Evolutionary conservation across 2,113 vertebrate genomes (phyloP).

Genomic region (Corythoichthys intestinalis): DNA sequence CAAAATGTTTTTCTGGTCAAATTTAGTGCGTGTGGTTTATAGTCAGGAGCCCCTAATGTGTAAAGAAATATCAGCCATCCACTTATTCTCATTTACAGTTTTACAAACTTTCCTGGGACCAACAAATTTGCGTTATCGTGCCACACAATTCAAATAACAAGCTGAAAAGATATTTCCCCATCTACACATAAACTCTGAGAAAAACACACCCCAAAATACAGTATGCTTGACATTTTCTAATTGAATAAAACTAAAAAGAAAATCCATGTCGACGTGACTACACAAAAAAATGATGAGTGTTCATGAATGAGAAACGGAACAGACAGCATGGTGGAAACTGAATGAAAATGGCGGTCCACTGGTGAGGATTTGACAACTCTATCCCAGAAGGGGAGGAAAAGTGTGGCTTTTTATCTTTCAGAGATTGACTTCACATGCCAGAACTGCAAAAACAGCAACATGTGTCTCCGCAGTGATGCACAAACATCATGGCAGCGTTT

Average conservation of each 20-base stretch:
- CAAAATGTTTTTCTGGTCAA: no score
- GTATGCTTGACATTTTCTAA: not conserved
- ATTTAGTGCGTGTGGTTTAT: no score
- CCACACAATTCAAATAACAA: not conserved
- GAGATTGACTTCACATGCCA: constrained; percentile 29
- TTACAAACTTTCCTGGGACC: no score
- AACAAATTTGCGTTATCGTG: not conserved
- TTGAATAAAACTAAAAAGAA: not conserved
- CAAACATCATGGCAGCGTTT: constrained; percentile 38
- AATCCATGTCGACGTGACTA: not conserved
- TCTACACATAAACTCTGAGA: no score
- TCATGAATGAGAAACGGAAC: not conserved
- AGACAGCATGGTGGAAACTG: constrained; percentile 13
- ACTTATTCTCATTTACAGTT: not conserved
- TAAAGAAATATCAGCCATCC: not conserved
- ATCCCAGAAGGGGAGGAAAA: constrained; percentile 29
- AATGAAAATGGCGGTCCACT: constrained; percentile 22
- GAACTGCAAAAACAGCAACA: constrained; percentile 10
- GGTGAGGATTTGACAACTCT: constrained; percentile 46
- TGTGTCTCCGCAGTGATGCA: constrained; percentile 46
- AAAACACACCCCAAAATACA: no score
- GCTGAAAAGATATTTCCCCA: no score
- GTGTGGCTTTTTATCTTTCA: constrained; percentile 26
- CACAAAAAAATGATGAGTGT: not conserved
- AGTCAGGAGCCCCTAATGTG: not conserved